phyloP scores from a whole-genome alignment of 2,113 vertebrate species.

The Rattus rattus region DNA sequence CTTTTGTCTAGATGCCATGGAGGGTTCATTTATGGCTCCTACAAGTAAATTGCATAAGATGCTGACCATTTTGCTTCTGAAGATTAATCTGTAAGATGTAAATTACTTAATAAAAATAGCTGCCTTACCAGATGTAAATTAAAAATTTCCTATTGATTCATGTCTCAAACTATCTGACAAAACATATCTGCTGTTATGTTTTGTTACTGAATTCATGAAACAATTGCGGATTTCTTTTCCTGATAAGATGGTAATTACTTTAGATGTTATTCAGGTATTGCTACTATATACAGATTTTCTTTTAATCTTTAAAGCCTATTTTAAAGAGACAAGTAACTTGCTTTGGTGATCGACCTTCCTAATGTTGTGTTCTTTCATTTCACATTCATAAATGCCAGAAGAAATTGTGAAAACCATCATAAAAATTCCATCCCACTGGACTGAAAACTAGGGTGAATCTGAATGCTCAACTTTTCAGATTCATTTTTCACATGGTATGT shows the following conservation, averaged over 20 bases:
- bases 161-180: constrained; percentile 80
- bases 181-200: constrained; percentile 68
- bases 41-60: constrained; percentile 3
- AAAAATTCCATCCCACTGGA: neutral
- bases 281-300: constrained; percentile 65
- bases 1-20: neutral
- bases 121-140: constrained; percentile 75
- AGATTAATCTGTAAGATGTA: constrained; percentile 74
- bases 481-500: neutral
- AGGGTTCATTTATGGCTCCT: neutral
- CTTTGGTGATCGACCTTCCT: constrained; percentile 59
- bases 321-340: constrained; percentile 68
- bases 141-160: constrained; percentile 80
- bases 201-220: constrained; percentile 78
- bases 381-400: constrained; percentile 61
- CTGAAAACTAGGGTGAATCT: neutral
- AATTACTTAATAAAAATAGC: constrained; percentile 72
- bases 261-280: constrained; percentile 69
- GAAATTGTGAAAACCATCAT: neutral
- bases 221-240: constrained; percentile 79
- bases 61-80: constrained; percentile 43
- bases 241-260: constrained; percentile 76
- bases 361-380: neutral
- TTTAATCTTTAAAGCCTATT: constrained; percentile 77
- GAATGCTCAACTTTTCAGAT: neutral